A percentile compares a stretch with the other conserved stretches of the same genome.
Conservation (phyloP, 2,797 vertebrate genomes). For the Falco columbarius region DNA sequence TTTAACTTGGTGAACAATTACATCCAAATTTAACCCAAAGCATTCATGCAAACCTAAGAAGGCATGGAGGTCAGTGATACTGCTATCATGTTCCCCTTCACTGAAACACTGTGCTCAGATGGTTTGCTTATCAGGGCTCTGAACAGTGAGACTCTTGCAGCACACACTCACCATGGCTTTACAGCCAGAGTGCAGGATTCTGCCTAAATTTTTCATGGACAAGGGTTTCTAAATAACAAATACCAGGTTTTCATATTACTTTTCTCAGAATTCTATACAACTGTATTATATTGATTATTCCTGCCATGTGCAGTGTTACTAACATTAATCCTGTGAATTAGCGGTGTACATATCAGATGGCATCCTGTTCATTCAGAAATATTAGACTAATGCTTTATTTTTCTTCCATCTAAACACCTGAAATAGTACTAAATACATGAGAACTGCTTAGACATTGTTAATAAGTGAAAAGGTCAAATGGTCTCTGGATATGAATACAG, state of each 20-base stretch:
- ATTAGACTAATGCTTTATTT: not conserved
- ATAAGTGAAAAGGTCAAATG: not conserved
- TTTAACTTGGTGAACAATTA: not conserved
- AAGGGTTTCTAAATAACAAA: not conserved
- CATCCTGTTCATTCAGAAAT: not conserved
- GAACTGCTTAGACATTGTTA: not conserved
- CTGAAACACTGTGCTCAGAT: rapidly evolving
- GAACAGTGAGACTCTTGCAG: not conserved
- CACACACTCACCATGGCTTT: not conserved
- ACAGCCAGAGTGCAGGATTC: not conserved
- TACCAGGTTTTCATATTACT: not conserved
- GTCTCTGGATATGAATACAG: not conserved
- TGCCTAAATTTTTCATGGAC: not conserved
- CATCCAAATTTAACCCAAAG: not conserved
- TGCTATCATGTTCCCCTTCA: not conserved
- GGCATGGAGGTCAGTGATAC: not conserved
- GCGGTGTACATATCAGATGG: not conserved
- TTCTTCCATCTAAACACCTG: not conserved
- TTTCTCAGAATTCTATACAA: not conserved
- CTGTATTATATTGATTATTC: not conserved
- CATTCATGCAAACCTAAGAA: not conserved
- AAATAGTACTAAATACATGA: not conserved
- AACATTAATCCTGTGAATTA: not conserved
- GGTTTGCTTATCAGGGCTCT: not conserved
- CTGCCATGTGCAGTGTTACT: not conserved